A percentile compares a stretch with the other conserved stretches of the same genome.
Conservation (phyloP, 1,140 invertebrate genomes). For the Steinernema feltiae region DNA sequence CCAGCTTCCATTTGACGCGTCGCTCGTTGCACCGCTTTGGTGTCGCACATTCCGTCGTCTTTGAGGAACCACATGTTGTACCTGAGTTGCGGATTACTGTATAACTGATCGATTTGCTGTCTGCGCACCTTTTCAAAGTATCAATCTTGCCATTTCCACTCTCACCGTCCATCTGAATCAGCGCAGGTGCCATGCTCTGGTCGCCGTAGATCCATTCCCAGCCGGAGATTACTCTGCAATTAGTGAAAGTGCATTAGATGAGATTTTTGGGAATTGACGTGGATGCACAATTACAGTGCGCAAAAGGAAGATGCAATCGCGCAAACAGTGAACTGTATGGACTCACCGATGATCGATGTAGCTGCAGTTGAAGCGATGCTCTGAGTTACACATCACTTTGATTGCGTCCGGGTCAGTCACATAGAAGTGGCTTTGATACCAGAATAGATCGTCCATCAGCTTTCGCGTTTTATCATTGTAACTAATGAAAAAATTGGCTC, state of each 20-base stretch:
- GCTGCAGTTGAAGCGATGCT: constrained; percentile 24
- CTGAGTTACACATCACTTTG: constrained; percentile 35
- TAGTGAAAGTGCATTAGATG: neutral
- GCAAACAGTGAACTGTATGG: neutral
- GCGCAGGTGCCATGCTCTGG: constrained; percentile 29
- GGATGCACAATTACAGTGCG: too few relatives aligned
- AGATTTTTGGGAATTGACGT: too few relatives aligned
- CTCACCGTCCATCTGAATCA: constrained; percentile 45
- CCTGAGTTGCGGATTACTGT: constrained; percentile 20
- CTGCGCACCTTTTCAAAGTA: constrained; percentile 18
- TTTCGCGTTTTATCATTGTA: constrained; percentile 10
- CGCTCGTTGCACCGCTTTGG: constrained; percentile 1
- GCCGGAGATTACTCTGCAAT: constrained; percentile 33
- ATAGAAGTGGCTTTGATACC: constrained; percentile 38
- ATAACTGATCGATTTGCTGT: too few relatives aligned
- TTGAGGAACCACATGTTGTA: constrained; percentile 41
- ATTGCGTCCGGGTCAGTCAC: constrained; percentile 42
- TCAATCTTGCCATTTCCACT: constrained; percentile 33
- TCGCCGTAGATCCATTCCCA: constrained; percentile 45
- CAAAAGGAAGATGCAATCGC: too few relatives aligned
- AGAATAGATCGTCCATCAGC: constrained; percentile 29
- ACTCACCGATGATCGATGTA: constrained; percentile 33
- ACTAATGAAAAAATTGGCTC: constrained; percentile 39
- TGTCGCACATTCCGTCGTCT: constrained; percentile 29
- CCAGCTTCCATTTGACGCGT: constrained; percentile 14